phyloP scores from a whole-genome alignment of 2,797 vertebrate genomes.

The Ispidina picta region DNA sequence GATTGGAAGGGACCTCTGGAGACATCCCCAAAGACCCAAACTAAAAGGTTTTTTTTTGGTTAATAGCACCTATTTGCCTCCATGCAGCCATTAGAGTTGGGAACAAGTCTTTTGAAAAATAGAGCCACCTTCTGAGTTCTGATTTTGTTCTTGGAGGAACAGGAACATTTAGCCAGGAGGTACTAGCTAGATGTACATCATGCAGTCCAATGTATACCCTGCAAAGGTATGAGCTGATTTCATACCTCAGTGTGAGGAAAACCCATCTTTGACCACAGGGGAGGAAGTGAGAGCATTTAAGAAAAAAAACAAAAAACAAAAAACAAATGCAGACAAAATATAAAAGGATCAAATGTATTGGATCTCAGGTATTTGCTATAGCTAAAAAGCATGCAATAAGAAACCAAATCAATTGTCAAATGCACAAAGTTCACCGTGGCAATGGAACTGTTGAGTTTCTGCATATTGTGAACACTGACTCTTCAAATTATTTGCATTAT shows the following conservation, averaged over 20 bases:
- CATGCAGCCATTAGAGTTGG: background rate
- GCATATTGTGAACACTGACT: background rate
- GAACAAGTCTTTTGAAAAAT: background rate
- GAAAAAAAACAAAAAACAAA: background rate
- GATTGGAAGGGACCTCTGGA: no score
- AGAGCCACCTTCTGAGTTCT: background rate
- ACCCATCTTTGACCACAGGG: background rate
- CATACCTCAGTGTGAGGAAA: background rate
- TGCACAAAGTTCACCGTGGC: background rate
- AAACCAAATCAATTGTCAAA: background rate
- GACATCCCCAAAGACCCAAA: background rate
- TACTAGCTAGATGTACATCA: rapidly evolving
- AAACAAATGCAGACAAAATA: background rate
- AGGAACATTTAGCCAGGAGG: background rate
- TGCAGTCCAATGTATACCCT: background rate
- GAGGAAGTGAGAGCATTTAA: background rate
- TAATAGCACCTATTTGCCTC: background rate
- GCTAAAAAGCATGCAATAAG: background rate
- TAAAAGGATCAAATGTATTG: background rate
- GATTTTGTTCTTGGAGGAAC: background rate
- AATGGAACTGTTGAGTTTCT: background rate
- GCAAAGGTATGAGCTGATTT: background rate
- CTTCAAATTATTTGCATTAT: background rate
- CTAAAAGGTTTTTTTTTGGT: background rate
- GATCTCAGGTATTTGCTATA: background rate